Evolutionary conservation across 2,797 vertebrate genomes (phyloP).

Genomic region (Thaleichthys pacificus): DNA sequence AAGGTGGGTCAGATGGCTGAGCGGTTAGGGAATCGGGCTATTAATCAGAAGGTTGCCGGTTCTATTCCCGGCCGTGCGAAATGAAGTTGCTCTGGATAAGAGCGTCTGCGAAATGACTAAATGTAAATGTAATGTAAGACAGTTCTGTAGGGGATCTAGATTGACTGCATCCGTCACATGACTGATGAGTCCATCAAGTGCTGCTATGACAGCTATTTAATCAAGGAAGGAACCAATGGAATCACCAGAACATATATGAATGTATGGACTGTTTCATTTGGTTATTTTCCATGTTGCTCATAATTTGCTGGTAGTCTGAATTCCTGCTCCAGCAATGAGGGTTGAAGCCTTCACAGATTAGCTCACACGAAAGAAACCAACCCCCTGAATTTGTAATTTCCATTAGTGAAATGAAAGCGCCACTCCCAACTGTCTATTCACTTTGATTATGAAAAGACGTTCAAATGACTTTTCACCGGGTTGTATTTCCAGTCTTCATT

Average conservation of each 20-base stretch:
- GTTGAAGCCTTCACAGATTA: constrained; percentile 46
- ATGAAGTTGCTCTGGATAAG: no score
- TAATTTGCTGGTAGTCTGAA: constrained; percentile 12
- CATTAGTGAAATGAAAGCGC: constrained; percentile 19
- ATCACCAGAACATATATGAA: constrained; percentile 39
- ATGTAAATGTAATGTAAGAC: neutral
- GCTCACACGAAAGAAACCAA: constrained; percentile 29
- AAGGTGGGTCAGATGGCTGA: neutral
- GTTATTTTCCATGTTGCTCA: constrained; percentile 43
- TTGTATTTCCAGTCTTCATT: constrained; percentile 27
- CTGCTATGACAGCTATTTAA: constrained; percentile 42
- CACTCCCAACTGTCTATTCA: constrained; percentile 15
- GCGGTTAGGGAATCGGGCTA: neutral
- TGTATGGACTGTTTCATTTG: constrained; percentile 23
- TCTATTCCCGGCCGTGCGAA: no score
- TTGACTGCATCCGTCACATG: neutral
- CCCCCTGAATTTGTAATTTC: constrained; percentile 34
- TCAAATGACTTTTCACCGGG: constrained; percentile 43
- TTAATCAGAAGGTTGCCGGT: no score
- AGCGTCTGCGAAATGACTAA: no score
- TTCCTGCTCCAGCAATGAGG: constrained; percentile 8
- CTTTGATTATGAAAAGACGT: constrained; percentile 45
- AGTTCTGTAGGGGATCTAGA: constrained; percentile 28
- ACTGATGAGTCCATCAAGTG: constrained; percentile 24
- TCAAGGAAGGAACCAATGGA: constrained; percentile 44